Evolutionary conservation across 2,888 invertebrate species (phyloP).

Genomic region (Tetranychus truncatus): DNA sequence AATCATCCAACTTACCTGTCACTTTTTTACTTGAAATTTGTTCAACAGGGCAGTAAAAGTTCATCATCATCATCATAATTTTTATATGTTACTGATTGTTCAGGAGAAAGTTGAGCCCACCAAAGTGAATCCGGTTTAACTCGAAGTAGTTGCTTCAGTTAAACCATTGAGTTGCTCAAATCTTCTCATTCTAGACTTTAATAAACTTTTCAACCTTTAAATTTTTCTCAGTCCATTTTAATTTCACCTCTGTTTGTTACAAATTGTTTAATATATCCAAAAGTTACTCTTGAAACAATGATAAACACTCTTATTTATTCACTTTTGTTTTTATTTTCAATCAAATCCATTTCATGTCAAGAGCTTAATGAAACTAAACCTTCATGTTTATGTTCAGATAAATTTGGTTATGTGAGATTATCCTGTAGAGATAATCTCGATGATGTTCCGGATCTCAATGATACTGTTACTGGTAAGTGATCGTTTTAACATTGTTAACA

Average conservation of each 20-base stretch:
- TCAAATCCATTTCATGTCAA: background rate
- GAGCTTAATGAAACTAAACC: background rate
- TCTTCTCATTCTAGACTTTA: background rate
- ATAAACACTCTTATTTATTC: background rate
- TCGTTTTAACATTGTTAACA: background rate
- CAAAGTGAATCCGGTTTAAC: background rate
- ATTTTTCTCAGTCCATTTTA: no score
- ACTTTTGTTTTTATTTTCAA: background rate
- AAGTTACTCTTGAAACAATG: no score
- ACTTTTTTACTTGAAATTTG: background rate
- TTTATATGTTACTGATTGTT: background rate
- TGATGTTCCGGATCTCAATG: background rate
- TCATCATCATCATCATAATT: background rate
- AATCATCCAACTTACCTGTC: background rate
- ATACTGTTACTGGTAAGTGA: slow-evolving; percentile 5
- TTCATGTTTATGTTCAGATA: slow-evolving; percentile 4
- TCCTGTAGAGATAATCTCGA: slow-evolving; percentile 7
- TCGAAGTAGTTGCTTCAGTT: background rate
- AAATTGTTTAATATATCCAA: no score
- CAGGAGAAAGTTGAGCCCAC: background rate
- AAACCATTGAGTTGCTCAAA: background rate
- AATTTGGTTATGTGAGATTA: background rate
- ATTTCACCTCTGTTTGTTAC: background rate
- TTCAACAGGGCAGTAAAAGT: background rate
- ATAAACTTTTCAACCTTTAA: no score